Evolutionary conservation across 2,888 invertebrate genomes (phyloP).

Genomic region (Lissonota sp.): DNA sequence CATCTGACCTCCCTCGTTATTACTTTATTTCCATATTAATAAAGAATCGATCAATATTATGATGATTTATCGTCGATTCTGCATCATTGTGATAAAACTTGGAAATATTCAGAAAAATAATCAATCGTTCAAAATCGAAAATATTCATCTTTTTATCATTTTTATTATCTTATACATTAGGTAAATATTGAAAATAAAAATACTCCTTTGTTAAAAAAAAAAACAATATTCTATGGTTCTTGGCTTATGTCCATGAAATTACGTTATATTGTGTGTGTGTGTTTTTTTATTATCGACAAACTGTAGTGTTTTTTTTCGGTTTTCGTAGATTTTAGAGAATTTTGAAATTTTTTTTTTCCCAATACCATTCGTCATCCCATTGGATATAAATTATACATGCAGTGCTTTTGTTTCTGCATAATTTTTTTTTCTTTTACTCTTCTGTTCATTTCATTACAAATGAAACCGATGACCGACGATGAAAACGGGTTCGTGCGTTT

Average conservation of each 20-base stretch:
- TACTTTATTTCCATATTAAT: too few relatives aligned
- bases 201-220: not conserved
- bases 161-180: conserved; percentile 69
- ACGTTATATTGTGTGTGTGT: conserved; percentile 6
- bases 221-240: conserved; percentile 70
- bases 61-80: conserved; percentile 25
- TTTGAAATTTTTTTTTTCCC: conserved; percentile 25
- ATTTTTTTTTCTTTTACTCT: too few relatives aligned
- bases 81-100: too few relatives aligned
- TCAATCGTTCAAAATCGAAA: too few relatives aligned
- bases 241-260: conserved; percentile 66
- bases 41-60: conserved; percentile 26
- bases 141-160: conserved; percentile 39
- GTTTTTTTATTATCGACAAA: conserved; percentile 5
- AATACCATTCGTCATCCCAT: conserved; percentile 34
- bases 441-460: conserved; percentile 59
- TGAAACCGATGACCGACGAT: conserved; percentile 54
- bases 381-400: conserved; percentile 53
- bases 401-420: too few relatives aligned
- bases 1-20: conserved; percentile 38
- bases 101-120: too few relatives aligned
- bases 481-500: conserved; percentile 62
- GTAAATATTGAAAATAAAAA: not conserved
- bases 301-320: conserved; percentile 50
- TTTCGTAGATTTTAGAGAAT: conserved; percentile 54